Percentiles rank a stretch among this genome's conserved stretches.
phyloP scores from a whole-genome alignment of 2,113 vertebrate species.

The Diadophis punctatus region DNA sequence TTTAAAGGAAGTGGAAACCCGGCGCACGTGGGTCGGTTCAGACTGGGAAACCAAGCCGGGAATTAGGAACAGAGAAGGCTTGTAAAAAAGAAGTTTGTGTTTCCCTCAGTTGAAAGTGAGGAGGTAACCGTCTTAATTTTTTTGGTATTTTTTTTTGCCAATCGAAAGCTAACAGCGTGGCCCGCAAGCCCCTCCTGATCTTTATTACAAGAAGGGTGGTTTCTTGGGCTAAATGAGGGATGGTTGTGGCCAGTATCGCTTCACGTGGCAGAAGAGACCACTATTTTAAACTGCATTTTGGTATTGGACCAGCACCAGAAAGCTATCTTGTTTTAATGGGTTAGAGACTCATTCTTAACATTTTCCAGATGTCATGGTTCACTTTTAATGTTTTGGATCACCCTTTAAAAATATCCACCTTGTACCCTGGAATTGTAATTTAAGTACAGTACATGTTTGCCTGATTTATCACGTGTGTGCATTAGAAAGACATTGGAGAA shows the following conservation, averaged over 20 bases:
- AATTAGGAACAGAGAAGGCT: background rate
- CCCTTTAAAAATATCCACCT: background rate
- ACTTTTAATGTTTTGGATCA: background rate
- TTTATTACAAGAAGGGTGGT: background rate
- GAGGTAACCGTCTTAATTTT: background rate
- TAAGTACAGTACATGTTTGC: background rate
- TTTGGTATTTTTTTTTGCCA: background rate
- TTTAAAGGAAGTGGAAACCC: background rate
- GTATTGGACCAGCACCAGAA: background rate
- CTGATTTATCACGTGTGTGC: too few relatives aligned
- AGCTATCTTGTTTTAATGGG: background rate
- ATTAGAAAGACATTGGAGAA: background rate
- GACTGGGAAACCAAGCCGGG: background rate
- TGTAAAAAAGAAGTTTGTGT: background rate
- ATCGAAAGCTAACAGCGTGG: background rate
- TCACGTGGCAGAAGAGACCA: background rate
- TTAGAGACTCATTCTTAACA: background rate
- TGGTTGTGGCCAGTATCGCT: background rate
- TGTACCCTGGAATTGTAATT: background rate
- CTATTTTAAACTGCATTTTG: background rate
- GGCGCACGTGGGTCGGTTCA: background rate
- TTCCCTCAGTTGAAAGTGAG: background rate
- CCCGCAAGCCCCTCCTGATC: background rate
- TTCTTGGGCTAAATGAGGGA: background rate
- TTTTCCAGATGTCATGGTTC: background rate